A percentile compares a stretch with the other conserved stretches of the same genome.
phyloP scores from a whole-genome alignment of 2,888 invertebrate genomes.

The Amphipyra berbera region DNA sequence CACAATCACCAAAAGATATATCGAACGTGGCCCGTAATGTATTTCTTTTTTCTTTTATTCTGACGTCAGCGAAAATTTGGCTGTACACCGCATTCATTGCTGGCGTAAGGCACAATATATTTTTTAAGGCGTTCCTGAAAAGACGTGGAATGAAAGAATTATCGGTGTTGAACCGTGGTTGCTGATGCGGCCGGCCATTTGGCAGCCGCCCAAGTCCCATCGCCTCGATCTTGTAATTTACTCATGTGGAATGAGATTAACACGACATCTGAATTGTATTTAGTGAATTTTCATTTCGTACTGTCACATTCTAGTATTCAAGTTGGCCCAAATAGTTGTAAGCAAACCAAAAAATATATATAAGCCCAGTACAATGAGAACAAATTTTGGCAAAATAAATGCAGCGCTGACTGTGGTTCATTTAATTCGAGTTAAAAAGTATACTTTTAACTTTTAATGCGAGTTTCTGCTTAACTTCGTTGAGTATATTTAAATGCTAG shows the following conservation, averaged over 20 bases:
- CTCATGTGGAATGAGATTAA: constrained; percentile 82
- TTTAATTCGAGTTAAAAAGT: constrained; percentile 47
- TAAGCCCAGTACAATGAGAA: constrained; percentile 22
- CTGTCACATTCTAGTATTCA: constrained; percentile 41
- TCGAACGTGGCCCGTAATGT: constrained; percentile 10
- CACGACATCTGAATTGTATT: constrained; percentile 81
- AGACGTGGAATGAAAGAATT: constrained; percentile 75
- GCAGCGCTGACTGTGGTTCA: constrained; percentile 25
- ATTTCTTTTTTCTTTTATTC: constrained; percentile 7
- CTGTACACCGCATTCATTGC: constrained; percentile 44
- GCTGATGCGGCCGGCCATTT: constrained; percentile 81
- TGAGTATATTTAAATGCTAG: constrained; percentile 45
- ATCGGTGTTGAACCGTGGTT: constrained; percentile 75
- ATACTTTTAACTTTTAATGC: constrained; percentile 52
- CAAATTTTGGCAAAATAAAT: constrained; percentile 42
- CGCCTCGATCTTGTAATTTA: constrained; percentile 82
- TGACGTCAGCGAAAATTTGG: constrained; percentile 29
- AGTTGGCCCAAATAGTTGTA: constrained; percentile 30
- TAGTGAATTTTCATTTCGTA: constrained; percentile 70
- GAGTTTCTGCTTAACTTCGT: constrained; percentile 51
- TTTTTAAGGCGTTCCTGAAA: constrained; percentile 65
- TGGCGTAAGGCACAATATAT: constrained; percentile 57
- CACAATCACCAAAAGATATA: constrained; percentile 16
- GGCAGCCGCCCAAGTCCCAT: constrained; percentile 75
- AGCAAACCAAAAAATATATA: constrained; percentile 31